A percentile compares a stretch with the other conserved stretches of the same genome.
phyloP scores from a whole-genome alignment of 2,888 invertebrate species.

The Pyrocoelia pectoralis region DNA sequence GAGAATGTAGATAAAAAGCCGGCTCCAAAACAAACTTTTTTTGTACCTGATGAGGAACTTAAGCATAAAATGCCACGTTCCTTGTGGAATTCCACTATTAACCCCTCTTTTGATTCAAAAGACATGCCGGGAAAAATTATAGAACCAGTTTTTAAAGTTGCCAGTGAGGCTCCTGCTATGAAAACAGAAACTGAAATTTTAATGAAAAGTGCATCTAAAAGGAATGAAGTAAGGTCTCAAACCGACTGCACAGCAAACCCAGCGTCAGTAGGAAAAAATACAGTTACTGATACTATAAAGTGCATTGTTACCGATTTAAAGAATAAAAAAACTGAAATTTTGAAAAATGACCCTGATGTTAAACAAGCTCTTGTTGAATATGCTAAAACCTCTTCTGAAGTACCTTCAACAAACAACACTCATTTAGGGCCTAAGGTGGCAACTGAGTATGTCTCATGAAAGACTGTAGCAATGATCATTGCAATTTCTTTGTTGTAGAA shows the following conservation, averaged over 20 bases:
- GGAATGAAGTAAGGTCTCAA: conserved; percentile 27
- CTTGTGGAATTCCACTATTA: background rate
- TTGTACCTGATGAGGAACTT: conserved; percentile 22
- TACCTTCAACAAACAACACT: background rate
- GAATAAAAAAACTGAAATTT: conserved; percentile 24
- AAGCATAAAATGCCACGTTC: conserved; percentile 26
- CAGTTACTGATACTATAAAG: background rate
- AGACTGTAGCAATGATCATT: background rate
- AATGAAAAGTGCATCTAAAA: conserved; percentile 25
- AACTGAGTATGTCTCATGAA: background rate
- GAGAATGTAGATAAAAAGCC: conserved; percentile 1
- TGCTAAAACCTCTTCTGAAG: background rate
- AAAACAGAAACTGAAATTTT: conserved; percentile 23
- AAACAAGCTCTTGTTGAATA: background rate
- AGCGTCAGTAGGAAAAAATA: background rate
- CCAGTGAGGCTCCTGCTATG: conserved; percentile 43
- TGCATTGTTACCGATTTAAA: conserved; percentile 14
- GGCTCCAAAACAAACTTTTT: conserved; percentile 5
- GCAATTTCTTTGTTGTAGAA: conserved; percentile 14
- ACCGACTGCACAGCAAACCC: background rate
- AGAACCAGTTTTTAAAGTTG: conserved; percentile 43
- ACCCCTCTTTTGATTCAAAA: background rate
- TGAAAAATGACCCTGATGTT: conserved; percentile 15
- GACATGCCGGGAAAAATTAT: conserved; percentile 18
- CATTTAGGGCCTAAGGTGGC: background rate